phyloP scores from a whole-genome alignment of 2,888 invertebrate genomes.

The Synanthedon formicaeformis region DNA sequence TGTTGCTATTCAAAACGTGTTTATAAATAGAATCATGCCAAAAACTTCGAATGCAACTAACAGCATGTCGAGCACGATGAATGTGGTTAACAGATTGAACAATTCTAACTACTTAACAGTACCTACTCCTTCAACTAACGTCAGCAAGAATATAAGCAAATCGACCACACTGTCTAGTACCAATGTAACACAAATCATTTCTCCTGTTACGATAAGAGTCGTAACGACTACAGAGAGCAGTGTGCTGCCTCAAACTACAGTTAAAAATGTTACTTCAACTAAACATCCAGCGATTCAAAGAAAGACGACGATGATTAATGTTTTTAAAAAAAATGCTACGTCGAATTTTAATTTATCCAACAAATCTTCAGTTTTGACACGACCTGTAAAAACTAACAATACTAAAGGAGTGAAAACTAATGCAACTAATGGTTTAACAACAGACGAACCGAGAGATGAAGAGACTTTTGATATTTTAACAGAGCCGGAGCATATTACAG shows the following conservation, averaged over 20 bases:
- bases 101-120: slow-evolving; percentile 35
- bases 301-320: too few species aligned
- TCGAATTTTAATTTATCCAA: too few species aligned
- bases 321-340: too few species aligned
- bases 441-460: slow-evolving; percentile 44
- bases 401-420: slow-evolving; percentile 15
- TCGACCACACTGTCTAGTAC: not conserved
- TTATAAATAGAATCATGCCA: not conserved
- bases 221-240: not conserved
- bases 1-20: not conserved
- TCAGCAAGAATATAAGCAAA: not conserved
- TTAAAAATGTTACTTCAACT: too few species aligned
- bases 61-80: slow-evolving; percentile 47
- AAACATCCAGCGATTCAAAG: too few species aligned
- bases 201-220: not conserved
- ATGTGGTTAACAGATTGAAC: slow-evolving; percentile 27
- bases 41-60: slow-evolving; percentile 31
- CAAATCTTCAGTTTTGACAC: too few species aligned
- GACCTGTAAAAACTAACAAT: not conserved
- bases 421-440: slow-evolving; percentile 28
- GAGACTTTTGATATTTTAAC: slow-evolving; percentile 68
- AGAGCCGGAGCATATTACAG: slow-evolving; percentile 68
- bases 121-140: slow-evolving; percentile 27
- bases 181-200: not conserved
- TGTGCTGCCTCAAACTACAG: too few species aligned